phyloP scores from a whole-genome alignment of 2,797 vertebrate species.

The Uromys caudimaculatus region DNA sequence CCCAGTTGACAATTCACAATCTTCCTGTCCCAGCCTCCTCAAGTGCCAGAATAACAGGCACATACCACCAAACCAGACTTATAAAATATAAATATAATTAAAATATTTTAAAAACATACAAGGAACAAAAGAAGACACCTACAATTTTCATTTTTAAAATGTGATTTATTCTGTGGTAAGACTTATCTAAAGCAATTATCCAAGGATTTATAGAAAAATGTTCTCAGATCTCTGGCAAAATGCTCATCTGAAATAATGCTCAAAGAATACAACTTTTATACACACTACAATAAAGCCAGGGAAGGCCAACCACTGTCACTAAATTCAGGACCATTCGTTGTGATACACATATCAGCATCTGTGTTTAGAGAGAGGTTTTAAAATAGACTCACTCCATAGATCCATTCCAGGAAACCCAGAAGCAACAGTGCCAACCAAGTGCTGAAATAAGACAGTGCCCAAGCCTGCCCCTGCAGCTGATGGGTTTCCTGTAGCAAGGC shows the following conservation, averaged over 20 bases:
- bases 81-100: background rate
- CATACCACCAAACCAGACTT: background rate
- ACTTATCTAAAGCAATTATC: constrained; percentile 9
- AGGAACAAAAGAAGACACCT: constrained; percentile 17
- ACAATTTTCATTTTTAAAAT: constrained; percentile 20
- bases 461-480: background rate
- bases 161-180: background rate
- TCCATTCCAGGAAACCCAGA: constrained; percentile 57
- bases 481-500: constrained; percentile 62
- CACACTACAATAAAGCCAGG: background rate
- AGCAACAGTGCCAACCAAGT: background rate
- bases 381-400: constrained; percentile 46
- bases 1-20: background rate
- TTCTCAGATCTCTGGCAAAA: background rate
- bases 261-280: background rate
- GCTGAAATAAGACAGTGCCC: background rate
- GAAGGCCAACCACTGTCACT: background rate
- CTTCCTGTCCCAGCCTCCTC: background rate
- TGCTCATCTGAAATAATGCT: background rate
- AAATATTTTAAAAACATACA: background rate
- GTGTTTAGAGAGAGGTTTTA: constrained; percentile 45
- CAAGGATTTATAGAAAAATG: background rate
- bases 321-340: background rate
- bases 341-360: constrained; percentile 21
- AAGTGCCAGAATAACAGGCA: background rate